These are phyloP conservation scores for Strix uralensis DNA, from an alignment of 2,113 vertebrate genomes.

Conservation along the genomic window DNA sequence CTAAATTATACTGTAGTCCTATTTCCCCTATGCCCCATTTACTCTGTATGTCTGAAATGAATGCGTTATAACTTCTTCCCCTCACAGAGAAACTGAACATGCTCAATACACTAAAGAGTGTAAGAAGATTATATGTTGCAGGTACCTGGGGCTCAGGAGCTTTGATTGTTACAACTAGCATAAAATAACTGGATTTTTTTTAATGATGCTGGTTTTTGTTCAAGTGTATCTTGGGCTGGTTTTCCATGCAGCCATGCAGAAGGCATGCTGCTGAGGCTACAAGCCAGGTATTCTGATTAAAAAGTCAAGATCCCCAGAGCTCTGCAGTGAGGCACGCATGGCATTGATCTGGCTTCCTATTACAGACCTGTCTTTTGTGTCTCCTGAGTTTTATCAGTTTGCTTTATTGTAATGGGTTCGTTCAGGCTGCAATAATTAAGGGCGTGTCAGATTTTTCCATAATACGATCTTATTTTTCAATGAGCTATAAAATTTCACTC, in stretches of 20 bases:
- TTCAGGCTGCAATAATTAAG: slow-evolving; percentile 33
- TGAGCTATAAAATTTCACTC: slow-evolving; percentile 7
- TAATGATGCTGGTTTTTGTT: not conserved
- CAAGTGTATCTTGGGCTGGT: not conserved
- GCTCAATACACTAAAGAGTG: not conserved
- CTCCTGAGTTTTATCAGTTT: not conserved
- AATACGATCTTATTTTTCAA: not conserved
- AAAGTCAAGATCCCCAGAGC: not conserved
- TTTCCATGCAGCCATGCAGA: not conserved
- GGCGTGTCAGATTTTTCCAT: slow-evolving; percentile 2
- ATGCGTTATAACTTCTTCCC: not conserved
- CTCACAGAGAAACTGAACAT: not conserved
- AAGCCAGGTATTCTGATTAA: not conserved
- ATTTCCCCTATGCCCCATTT: not conserved
- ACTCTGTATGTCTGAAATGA: not conserved
- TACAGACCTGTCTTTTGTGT: not conserved
- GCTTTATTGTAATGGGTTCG: not conserved
- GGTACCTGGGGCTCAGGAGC: not conserved
- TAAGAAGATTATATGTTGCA: not conserved
- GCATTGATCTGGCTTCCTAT: not conserved
- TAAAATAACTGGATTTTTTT: not conserved
- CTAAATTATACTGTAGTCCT: not conserved
- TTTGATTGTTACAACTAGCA: not conserved
- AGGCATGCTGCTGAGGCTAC: not conserved
- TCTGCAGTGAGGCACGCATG: not conserved